Conservation (phyloP, 1,140 invertebrate species). For the Cyrtorhinus lividipennis region DNA sequence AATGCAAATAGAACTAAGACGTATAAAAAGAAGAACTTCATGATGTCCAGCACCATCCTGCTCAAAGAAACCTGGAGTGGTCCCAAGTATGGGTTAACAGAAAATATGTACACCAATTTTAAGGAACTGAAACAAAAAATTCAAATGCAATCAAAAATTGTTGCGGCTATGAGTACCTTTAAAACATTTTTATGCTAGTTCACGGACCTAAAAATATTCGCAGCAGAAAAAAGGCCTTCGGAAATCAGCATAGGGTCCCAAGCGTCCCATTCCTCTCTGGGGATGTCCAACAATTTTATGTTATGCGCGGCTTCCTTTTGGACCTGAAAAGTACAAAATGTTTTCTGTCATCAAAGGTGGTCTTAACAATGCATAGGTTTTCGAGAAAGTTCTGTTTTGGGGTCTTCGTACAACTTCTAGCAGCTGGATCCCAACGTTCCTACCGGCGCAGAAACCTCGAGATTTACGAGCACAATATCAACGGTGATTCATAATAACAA, state of each 20-base stretch:
- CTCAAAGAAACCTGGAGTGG: conserved; percentile 94
- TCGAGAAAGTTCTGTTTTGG: no score
- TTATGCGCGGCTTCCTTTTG: conserved; percentile 40
- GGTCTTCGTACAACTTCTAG: no score
- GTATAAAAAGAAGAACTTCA: conserved; percentile 94
- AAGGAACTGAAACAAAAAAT: conserved; percentile 58
- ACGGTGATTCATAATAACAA: no score
- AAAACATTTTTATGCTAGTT: no score
- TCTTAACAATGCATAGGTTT: no score
- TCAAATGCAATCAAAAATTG: conserved; percentile 11
- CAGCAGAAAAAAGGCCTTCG: conserved; percentile 90
- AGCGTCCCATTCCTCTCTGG: conserved; percentile 79
- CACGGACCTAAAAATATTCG: conserved; percentile 88
- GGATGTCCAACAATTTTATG: conserved; percentile 33
- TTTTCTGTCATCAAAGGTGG: no score
- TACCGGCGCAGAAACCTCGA: no score
- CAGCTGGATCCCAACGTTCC: no score
- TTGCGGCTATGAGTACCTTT: no score
- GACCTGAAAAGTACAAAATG: conserved; percentile 34
- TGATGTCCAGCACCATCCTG: conserved; percentile 94
- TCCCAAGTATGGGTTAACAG: conserved; percentile 93
- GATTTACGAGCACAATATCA: no score
- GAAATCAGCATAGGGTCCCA: conserved; percentile 96
- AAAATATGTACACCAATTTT: conserved; percentile 98
- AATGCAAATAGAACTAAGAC: conserved; percentile 94